Evolutionary conservation across 2,888 invertebrate genomes (phyloP), one percentile per base, ranked within the genome.

Genomic region (Allygus modestus): DNA sequence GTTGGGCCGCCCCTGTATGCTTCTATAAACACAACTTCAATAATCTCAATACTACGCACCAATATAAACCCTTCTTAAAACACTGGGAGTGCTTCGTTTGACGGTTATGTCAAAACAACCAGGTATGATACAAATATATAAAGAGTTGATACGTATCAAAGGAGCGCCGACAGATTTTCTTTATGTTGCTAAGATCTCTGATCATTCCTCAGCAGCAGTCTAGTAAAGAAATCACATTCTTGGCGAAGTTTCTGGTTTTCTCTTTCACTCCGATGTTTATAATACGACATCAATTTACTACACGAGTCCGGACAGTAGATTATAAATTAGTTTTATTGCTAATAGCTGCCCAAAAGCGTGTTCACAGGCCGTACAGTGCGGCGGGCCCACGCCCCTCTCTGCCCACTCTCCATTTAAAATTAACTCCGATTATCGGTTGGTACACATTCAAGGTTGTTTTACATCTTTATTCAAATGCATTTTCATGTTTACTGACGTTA

Each of bases 401-500:
- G 51, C 77, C 77, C 77, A 77, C 77, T 77, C 46, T 1, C 23
- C 41, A 77, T 15, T 77, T 77, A 51, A 77, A 46, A 77, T 71
- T 71, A 71, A 71, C 71, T 71, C 71, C 0, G 37, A 71, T 37
- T 71, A 71, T 71, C 71, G 23, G n/a, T 51, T 20, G 43, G 43
- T 77, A 46, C 77, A 77, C 77, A 46, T 17, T 51, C 79, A 79
- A 79, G 79, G 79, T 58, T 79, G 79, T 79, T 58, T 79, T 58
- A 79, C 79, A 79, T 79, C 77, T 79, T 79, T 79, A 79, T 79
- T 79, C 79, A 79, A 79, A 79, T 79, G 51, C 17, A 77, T 51
- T 54, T 79, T 79, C 79, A 58, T 58, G 79, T 79, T 79, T 51
- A 79, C 17, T 58, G 51, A 58, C 58, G 37, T 31, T 58, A 58